Conservation (phyloP, 2,113 vertebrate genomes). For the Macrotis lagotis region DNA sequence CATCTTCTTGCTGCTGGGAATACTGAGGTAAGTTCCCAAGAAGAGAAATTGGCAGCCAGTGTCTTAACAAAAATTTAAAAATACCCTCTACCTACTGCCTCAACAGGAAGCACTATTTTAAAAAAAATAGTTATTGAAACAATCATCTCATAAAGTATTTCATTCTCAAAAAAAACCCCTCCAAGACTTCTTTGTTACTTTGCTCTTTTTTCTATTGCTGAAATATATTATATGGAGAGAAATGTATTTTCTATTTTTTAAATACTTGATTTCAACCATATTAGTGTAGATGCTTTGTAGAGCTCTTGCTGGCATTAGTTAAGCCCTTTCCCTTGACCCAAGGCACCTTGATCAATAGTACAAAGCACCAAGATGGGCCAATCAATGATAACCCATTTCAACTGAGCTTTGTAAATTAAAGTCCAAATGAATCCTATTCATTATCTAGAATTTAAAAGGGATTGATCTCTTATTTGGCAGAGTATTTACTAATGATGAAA, state of each 20-base stretch:
- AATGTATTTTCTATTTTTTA: neutral
- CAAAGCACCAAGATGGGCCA: slow-evolving; percentile 60
- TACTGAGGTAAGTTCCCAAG: neutral
- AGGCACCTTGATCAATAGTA: slow-evolving; percentile 35
- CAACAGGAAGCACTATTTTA: neutral
- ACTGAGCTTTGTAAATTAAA: slow-evolving; percentile 58
- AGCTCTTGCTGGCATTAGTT: slow-evolving; percentile 33
- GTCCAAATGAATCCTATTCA: slow-evolving; percentile 67
- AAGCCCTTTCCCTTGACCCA: slow-evolving; percentile 49
- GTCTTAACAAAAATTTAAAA: neutral
- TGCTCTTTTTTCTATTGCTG: slow-evolving; percentile 40
- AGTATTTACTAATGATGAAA: slow-evolving; percentile 70
- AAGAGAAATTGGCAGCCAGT: neutral
- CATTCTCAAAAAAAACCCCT: neutral
- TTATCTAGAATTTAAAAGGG: slow-evolving; percentile 68
- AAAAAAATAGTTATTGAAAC: neutral
- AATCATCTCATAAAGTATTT: neutral
- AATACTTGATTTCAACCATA: slow-evolving; percentile 12
- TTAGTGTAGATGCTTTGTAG: slow-evolving; percentile 16
- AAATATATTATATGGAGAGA: slow-evolving; percentile 39
- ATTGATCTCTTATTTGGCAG: slow-evolving; percentile 69
- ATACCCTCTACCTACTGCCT: neutral
- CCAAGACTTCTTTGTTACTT: neutral
- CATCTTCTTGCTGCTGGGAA: neutral
- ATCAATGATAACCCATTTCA: slow-evolving; percentile 66